Conservation (phyloP, 2,797 vertebrate genomes). For the Spinibarbus caldwelli region DNA sequence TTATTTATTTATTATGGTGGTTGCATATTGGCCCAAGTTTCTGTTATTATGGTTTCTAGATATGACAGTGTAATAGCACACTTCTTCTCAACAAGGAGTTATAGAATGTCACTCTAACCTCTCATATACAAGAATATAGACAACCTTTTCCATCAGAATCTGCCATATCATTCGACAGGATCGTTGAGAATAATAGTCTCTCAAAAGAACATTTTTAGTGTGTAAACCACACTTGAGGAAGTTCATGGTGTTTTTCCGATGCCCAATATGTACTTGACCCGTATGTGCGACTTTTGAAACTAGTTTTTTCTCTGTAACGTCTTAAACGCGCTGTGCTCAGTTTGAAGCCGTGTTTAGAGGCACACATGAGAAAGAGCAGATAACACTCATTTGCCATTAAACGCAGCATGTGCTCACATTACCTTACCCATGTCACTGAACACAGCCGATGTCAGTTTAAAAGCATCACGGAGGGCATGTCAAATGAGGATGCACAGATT, state of each 20-base stretch:
- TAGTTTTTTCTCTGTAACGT: slow-evolving; percentile 17
- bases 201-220: neutral
- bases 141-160: neutral
- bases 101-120: neutral
- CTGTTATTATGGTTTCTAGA: neutral
- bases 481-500: slow-evolving; percentile 22
- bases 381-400: slow-evolving; percentile 30
- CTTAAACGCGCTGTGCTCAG: slow-evolving; percentile 22
- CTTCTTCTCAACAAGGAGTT: neutral
- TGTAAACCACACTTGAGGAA: neutral
- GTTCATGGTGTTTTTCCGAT: neutral
- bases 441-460: slow-evolving; percentile 31
- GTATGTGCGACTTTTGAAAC: neutral
- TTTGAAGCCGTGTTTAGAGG: slow-evolving; percentile 39
- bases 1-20: neutral
- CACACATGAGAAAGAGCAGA: slow-evolving; percentile 30
- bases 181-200: neutral
- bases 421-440: slow-evolving; percentile 32
- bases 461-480: slow-evolving; percentile 23
- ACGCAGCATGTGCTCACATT: slow-evolving; percentile 4
- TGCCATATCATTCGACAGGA: neutral
- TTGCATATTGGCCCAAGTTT: neutral
- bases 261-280: neutral
- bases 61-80: neutral
- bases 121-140: neutral